Conservation (phyloP, 2,113 vertebrate species). For the Peromyscus californicus region DNA sequence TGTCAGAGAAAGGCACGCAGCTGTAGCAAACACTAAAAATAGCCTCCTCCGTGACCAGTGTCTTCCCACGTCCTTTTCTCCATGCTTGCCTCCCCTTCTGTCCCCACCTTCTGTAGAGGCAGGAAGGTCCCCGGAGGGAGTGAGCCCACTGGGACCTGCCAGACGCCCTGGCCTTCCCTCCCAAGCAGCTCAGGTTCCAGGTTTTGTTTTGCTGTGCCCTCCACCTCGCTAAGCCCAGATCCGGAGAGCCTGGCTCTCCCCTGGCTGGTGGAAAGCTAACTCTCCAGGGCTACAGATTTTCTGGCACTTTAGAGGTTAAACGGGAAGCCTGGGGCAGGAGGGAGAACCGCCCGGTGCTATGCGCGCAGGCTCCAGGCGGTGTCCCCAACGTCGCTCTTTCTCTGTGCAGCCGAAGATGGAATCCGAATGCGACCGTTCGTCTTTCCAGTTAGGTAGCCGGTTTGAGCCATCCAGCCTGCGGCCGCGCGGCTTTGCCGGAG, state of each 20-base stretch:
- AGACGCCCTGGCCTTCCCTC: background rate
- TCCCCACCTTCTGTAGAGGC: conserved; percentile 55
- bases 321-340: background rate
- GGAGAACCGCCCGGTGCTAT: conserved; percentile 80
- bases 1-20: conserved; percentile 59
- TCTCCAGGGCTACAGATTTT: background rate
- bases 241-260: background rate
- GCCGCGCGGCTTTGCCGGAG: background rate
- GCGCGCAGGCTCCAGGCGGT: conserved; percentile 87
- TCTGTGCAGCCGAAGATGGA: conserved; percentile 66
- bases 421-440: conserved; percentile 66
- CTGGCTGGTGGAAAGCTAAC: background rate
- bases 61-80: conserved; percentile 78
- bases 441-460: conserved; percentile 72
- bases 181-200: conserved; percentile 45
- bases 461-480: conserved; percentile 10
- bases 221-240: background rate
- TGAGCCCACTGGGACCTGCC: conserved; percentile 8
- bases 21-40: conserved; percentile 79
- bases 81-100: conserved; percentile 44
- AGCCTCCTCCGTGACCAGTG: conserved; percentile 76
- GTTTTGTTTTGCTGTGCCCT: background rate
- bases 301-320: conserved; percentile 76
- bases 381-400: conserved; percentile 88
- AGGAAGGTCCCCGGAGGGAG: conserved; percentile 56